These are phyloP conservation scores for Picathartes gymnocephalus DNA, from an alignment of 2,113 vertebrate species.

Conservation along the genomic window DNA sequence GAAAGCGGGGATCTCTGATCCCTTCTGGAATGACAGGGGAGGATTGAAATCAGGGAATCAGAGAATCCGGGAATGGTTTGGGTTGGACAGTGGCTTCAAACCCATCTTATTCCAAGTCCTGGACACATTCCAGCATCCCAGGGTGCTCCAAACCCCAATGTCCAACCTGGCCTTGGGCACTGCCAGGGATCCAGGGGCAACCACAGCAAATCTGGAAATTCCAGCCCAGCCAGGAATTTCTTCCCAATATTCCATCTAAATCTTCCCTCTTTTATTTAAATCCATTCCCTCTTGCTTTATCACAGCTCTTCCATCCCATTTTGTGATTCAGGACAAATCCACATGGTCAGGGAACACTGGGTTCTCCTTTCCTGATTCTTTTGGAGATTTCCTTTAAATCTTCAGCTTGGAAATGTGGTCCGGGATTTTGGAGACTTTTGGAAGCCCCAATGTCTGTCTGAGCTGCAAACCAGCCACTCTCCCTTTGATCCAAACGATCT, in stretches of 20 bases:
- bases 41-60: neutral
- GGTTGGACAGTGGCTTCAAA: neutral
- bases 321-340: neutral
- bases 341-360: rapidly evolving
- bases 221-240: no score
- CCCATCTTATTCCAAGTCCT: neutral
- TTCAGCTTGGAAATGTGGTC: neutral
- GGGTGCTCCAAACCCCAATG: rapidly evolving
- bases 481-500: neutral
- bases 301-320: neutral
- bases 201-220: neutral
- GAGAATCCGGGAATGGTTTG: neutral
- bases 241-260: neutral
- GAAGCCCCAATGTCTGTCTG: neutral
- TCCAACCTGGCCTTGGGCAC: neutral
- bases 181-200: neutral
- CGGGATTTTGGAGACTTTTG: neutral
- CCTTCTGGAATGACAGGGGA: neutral
- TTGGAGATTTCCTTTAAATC: neutral
- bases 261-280: neutral
- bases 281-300: no score
- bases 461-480: neutral
- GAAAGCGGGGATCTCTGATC: no score
- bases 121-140: neutral
- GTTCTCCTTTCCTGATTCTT: neutral